Percentiles rank a stretch among this genome's conserved stretches.
These are phyloP conservation scores for Drosophila merina DNA, from an alignment of 2,888 invertebrate genomes.

Conservation along the genomic window DNA sequence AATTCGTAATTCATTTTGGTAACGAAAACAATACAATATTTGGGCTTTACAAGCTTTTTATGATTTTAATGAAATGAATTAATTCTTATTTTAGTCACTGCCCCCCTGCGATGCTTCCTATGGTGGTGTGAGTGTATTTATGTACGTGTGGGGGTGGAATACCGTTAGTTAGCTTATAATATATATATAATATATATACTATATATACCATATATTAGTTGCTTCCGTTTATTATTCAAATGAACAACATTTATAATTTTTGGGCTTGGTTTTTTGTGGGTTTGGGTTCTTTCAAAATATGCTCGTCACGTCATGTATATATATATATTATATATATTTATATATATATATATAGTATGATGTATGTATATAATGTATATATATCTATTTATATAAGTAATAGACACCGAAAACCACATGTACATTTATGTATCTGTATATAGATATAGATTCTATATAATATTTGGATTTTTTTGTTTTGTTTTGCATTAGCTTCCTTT, in stretches of 20 bases:
- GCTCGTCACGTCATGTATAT: slow-evolving; percentile 42
- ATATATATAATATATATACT: slow-evolving; percentile 19
- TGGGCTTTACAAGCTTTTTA: neutral
- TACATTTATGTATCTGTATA: slow-evolving; percentile 69
- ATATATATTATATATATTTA: slow-evolving; percentile 22
- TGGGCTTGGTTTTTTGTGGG: slow-evolving; percentile 41
- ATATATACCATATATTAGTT: slow-evolving; percentile 31
- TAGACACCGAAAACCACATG: slow-evolving; percentile 81
- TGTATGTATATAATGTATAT: slow-evolving; percentile 52
- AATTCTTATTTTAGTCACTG: neutral
- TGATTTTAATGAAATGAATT: neutral
- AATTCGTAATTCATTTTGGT: neutral
- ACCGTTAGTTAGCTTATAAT: slow-evolving; percentile 46
- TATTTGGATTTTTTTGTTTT: slow-evolving; percentile 33
- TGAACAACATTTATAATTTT: slow-evolving; percentile 75
- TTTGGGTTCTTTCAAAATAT: slow-evolving; percentile 55
- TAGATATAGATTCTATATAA: slow-evolving; percentile 56
- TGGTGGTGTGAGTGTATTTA: slow-evolving; percentile 2
- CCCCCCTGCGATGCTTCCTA: slow-evolving; percentile 1
- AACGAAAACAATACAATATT: neutral
- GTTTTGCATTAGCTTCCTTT: slow-evolving; percentile 1
- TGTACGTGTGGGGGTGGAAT: slow-evolving; percentile 43
- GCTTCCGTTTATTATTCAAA: slow-evolving; percentile 58
- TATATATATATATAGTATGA: slow-evolving; percentile 48
- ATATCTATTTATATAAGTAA: slow-evolving; percentile 64